These are phyloP conservation scores for Tenthredo livida DNA, from an alignment of 2,888 invertebrate genomes.

Conservation along the genomic window DNA sequence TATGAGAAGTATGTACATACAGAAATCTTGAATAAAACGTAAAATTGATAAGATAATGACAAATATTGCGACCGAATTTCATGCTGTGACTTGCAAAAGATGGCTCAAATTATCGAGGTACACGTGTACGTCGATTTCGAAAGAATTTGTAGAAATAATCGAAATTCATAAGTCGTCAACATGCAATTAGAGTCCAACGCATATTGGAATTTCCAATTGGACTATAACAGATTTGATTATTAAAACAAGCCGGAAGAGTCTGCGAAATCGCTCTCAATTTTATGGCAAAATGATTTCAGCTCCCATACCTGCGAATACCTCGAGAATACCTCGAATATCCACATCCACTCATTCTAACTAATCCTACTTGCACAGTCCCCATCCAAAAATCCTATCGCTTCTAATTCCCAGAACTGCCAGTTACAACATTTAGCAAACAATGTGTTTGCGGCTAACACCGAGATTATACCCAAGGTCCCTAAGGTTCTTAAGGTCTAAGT, in stretches of 20 bases:
- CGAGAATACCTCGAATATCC: not conserved
- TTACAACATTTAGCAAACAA: not conserved
- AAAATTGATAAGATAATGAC: not conserved
- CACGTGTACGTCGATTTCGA: not conserved
- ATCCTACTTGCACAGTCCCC: not conserved
- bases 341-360: not conserved
- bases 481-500: not conserved
- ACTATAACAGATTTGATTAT: constrained; percentile 18
- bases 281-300: not conserved
- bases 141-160: not conserved
- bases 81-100: not conserved
- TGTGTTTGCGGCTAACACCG: not conserved
- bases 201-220: not conserved
- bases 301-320: not conserved
- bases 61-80: not conserved
- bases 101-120: not conserved
- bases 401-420: not conserved
- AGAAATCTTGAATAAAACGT: not conserved
- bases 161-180: not conserved
- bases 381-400: not conserved
- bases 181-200: not conserved
- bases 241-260: not conserved
- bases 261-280: not conserved
- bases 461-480: not conserved
- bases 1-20: not conserved